Base-by-base conservation (phyloP, 2,888 invertebrate species). In the Andrena fulva region DNA sequence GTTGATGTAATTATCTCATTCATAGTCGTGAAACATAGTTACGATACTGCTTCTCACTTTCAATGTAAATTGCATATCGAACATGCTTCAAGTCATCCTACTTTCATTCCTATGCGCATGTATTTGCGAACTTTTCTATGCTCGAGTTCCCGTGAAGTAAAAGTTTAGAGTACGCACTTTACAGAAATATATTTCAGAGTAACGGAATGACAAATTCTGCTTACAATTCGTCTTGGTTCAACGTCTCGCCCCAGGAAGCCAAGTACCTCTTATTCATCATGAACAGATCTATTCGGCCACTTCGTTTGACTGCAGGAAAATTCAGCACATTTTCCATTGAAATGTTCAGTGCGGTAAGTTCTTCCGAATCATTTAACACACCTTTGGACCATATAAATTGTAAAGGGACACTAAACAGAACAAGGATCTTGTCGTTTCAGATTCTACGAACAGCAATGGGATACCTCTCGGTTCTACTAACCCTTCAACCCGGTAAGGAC, bases 231-330 rank as follows among this genome's bases (percentile, higher is more conserved):
- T 62, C 81, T 1, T 92, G 92, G 91, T 91, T 86, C 68, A 85
- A 88, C 27, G 83, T 88, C 0, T 7, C 84, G 6, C 62, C 85
- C 0, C 16, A 20, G 10, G 77, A 89, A n/a, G 80, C 88, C 1
- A 89, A 50, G 70, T 66, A 71, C 8, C 75, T 91, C 2, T 60
- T 90, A 5, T 79, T 90, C 8, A 74, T 90, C 12, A 84, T 89
- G 62, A 6, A 70, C 7, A 85, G 88, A 68, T 82, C 87, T 1
- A 71, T 77, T n/a, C 80, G 70, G 20, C 91, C 91, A 4, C 80
- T 91, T 10, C 68, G 84, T 42, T 75, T 92, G 12, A 90, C 89
- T 0, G 92, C 91, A 1, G 91, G 90, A 10, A 92, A 91, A 86
- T 91, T 92, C 67, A 70, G 84, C 24, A 77, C 62, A 0, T 89